Evolutionary conservation across 2,888 invertebrate genomes (phyloP).

Genomic region (Macrophya alboannulata): DNA sequence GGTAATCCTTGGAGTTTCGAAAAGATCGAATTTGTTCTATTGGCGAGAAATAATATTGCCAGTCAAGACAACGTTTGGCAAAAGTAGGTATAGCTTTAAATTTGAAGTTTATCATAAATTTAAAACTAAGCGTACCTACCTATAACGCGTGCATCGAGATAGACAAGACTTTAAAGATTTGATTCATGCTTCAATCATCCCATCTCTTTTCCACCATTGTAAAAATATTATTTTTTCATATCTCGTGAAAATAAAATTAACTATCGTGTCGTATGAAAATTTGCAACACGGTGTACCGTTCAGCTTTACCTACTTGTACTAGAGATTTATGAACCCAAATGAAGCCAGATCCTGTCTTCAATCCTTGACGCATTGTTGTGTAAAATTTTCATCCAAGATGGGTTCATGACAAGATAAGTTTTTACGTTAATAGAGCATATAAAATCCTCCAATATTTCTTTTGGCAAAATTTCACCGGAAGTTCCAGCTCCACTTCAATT

Average conservation of each 20-base stretch:
- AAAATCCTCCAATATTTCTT: background rate
- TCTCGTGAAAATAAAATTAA: background rate
- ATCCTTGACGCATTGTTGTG: constrained; percentile 45
- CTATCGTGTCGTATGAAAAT: background rate
- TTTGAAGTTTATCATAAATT: background rate
- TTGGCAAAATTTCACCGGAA: background rate
- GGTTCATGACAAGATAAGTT: background rate
- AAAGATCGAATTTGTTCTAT: background rate
- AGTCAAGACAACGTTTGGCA: background rate
- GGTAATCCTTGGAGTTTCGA: background rate
- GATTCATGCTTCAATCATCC: background rate
- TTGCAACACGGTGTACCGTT: background rate
- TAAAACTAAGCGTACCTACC: background rate
- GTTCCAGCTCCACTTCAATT: background rate
- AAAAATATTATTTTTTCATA: background rate
- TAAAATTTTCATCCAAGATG: background rate
- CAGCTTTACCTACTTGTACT: background rate
- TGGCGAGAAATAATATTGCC: background rate
- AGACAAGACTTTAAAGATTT: background rate
- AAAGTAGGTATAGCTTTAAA: background rate
- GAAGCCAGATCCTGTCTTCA: constrained; percentile 31
- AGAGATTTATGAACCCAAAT: constrained; percentile 41
- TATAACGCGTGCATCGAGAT: background rate
- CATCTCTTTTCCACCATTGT: constrained; percentile 12
- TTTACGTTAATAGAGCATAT: constrained; percentile 10